Evolutionary conservation across 2,888 invertebrate genomes (phyloP), one percentile per base, ranked within the genome.

Genomic region (Agriopis leucophaearia): DNA sequence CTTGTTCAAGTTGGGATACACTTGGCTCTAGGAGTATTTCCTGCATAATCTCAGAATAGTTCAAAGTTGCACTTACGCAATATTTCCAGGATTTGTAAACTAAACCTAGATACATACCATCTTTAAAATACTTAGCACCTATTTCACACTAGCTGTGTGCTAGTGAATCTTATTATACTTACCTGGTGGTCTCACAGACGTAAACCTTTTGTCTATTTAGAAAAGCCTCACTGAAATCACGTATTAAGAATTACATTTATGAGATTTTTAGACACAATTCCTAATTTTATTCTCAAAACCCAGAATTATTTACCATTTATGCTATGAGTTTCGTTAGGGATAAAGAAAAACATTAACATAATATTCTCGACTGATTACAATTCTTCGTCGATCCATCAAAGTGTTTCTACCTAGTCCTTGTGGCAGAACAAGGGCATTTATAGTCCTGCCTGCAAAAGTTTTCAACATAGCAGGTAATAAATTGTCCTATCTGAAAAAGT

Each of bases 1-100:
- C 9, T 16, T 40, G 36, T 59, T 27, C 40, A 40, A 40, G n/a
- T 13, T 47, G 15, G 35, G 36, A 48, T 15, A 40, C 62, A 66
- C 68, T 69, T 74, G 67, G 70, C 71, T 75, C 69, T 68, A 57
- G 66, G 63, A 73, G 78, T 82, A 81, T 84, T 84, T 76, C 81
- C 79, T 77, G 73, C 85, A 85, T 84, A 74, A 82, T 86, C 85
- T 85, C 81, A 83, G 82, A 87, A 87, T 87, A 78, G 68, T 80
- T 85, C 81, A 74, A 83, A 85, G 84, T 64, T 68, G 75, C 74
- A 78, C 76, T 70, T 62, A 36, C 13, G 60, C 71, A 67, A 65
- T 70, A 4, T 38, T 52, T 70, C 67, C 66, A 65, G 63, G 75
- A 71, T 76, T 78, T 80, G 78, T 81, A 77, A 79, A 76, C 74